phyloP scores from a whole-genome alignment of 2,113 vertebrate genomes.

The Spermophilus dauricus region DNA sequence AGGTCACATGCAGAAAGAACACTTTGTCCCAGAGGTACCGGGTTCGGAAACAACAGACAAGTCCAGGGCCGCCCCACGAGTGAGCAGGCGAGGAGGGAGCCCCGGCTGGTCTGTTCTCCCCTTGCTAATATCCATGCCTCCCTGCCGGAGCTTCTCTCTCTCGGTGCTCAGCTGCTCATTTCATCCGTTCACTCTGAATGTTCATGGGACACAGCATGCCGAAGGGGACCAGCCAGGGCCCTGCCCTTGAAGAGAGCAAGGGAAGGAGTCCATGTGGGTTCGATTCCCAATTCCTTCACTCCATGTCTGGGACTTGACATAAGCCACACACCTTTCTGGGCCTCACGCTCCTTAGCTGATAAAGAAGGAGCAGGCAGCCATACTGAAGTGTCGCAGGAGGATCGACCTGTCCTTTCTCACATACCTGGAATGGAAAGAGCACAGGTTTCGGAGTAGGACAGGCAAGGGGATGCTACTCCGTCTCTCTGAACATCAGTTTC shows the following conservation, averaged over 20 bases:
- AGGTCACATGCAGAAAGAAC: conserved; percentile 8
- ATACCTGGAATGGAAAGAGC: background rate
- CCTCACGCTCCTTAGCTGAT: background rate
- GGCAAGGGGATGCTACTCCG: fast-evolving
- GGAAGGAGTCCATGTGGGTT: background rate
- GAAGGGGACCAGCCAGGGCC: background rate
- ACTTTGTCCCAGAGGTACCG: background rate
- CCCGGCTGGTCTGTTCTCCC: background rate
- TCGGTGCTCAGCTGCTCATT: background rate
- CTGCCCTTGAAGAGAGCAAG: background rate
- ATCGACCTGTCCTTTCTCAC: background rate
- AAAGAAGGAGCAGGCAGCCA: background rate
- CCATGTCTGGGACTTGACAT: background rate
- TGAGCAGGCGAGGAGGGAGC: background rate
- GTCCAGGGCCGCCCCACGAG: background rate
- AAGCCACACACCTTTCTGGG: background rate
- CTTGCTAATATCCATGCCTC: background rate
- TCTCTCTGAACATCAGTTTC: background rate
- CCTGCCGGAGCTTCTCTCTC: no score
- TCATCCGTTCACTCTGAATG: background rate
- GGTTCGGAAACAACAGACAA: background rate
- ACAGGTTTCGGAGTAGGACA: background rate
- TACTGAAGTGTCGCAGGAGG: no score
- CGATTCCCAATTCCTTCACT: background rate
- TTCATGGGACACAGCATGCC: fast-evolving